phyloP scores from a whole-genome alignment of 2,888 invertebrate genomes.

The Entomobrya proxima region DNA sequence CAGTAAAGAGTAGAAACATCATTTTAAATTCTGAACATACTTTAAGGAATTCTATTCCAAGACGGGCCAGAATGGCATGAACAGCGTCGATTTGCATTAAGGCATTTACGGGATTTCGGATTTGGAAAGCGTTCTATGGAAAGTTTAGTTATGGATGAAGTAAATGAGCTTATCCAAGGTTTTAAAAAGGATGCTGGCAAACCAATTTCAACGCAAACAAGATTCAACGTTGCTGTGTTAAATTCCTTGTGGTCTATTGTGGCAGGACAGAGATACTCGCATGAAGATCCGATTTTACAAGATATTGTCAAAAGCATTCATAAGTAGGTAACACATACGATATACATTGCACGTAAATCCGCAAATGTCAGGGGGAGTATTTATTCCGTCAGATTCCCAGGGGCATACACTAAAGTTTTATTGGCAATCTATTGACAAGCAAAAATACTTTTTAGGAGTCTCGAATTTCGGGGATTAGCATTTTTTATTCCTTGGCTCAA shows the following conservation, averaged over 20 bases:
- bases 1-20: not conserved
- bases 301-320: constrained; percentile 62
- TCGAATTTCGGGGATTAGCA: constrained; percentile 53
- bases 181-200: constrained; percentile 65
- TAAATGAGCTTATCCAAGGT: constrained; percentile 57
- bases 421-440: not conserved
- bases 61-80: constrained; percentile 72
- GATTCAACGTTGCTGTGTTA: constrained; percentile 72
- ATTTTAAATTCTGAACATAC: not conserved
- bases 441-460: not conserved
- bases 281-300: constrained; percentile 69
- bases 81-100: constrained; percentile 71
- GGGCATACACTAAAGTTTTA: not conserved
- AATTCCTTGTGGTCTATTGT: constrained; percentile 71
- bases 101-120: constrained; percentile 69
- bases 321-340: constrained; percentile 16
- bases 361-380: no score
- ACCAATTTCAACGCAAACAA: constrained; percentile 68
- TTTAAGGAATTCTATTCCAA: constrained; percentile 69
- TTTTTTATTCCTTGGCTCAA: constrained; percentile 68
- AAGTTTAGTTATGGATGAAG: constrained; percentile 70
- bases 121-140: constrained; percentile 73
- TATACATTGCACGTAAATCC: no score
- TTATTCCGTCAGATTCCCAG: no score
- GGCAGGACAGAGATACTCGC: constrained; percentile 67